These are phyloP conservation scores for Pseudococcus viburni DNA, from an alignment of 2,888 invertebrate species.

Conservation along the genomic window DNA sequence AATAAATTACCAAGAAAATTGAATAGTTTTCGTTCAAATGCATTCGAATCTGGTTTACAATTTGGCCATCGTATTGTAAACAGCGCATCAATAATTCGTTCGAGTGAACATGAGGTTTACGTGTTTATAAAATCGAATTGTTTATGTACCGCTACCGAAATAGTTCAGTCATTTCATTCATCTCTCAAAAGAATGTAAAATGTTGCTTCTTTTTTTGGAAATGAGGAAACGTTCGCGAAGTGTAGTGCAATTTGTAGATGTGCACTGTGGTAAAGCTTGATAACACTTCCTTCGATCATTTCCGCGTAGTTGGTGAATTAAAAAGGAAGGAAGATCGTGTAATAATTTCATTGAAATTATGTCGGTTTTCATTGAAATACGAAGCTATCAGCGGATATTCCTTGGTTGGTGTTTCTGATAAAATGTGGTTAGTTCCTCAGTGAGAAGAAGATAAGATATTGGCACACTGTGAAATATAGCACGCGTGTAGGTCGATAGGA, in stretches of 20 bases:
- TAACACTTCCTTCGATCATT: background rate
- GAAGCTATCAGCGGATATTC: conserved; percentile 11
- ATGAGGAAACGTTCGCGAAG: background rate
- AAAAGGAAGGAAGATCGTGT: conserved; percentile 35
- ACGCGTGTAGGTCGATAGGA: background rate
- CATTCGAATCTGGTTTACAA: conserved; percentile 24
- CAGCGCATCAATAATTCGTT: conserved; percentile 45
- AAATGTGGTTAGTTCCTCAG: conserved; percentile 28
- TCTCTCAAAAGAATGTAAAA: background rate
- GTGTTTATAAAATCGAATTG: conserved; percentile 34
- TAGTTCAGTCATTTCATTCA: conserved; percentile 21
- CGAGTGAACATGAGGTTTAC: conserved; percentile 3
- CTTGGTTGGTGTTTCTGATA: background rate
- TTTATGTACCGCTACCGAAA: conserved; percentile 33
- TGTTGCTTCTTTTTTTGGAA: background rate
- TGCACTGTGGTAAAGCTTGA: background rate
- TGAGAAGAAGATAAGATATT: background rate
- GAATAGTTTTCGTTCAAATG: background rate
- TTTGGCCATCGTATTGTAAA: conserved; percentile 60
- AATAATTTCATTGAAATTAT: background rate
- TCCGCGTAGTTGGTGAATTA: conserved; percentile 45
- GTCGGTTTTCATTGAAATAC: conserved; percentile 50
- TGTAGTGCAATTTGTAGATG: background rate
- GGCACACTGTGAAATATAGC: background rate
- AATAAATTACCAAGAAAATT: conserved; percentile 52